Conservation (phyloP, 2,113 vertebrate genomes). For the Chaetops frenatus region DNA sequence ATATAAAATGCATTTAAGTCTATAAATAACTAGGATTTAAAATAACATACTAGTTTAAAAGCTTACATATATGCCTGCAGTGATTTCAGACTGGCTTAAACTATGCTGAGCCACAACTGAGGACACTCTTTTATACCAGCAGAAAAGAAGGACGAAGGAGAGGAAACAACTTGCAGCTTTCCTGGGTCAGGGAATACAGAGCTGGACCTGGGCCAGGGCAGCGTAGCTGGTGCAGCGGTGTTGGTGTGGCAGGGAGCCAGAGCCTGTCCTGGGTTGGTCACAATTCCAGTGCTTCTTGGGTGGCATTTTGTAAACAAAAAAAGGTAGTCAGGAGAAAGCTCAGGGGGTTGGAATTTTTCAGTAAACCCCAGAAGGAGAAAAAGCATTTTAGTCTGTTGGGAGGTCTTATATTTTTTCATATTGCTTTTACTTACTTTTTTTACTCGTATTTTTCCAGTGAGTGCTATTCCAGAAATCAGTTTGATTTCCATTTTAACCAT, state of each 20-base stretch:
- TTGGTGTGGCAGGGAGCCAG: background rate
- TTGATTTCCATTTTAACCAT: background rate
- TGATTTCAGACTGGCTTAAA: background rate
- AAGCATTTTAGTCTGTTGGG: background rate
- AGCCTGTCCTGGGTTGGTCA: background rate
- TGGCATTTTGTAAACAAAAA: background rate
- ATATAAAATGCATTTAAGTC: background rate
- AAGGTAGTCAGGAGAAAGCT: background rate
- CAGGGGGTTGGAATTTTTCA: background rate
- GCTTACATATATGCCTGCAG: background rate
- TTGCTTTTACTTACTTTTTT: background rate
- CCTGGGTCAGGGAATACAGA: background rate
- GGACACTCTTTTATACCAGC: background rate
- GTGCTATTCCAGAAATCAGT: background rate
- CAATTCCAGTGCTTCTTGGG: background rate
- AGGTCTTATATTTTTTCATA: background rate
- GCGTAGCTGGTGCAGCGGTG: fast-evolving
- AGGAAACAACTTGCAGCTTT: background rate
- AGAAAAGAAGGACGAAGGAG: background rate
- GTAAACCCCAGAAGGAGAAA: background rate
- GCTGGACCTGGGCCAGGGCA: background rate
- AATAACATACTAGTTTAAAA: background rate
- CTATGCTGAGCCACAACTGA: background rate
- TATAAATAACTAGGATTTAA: background rate
- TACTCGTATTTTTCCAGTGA: background rate